phyloP scores from a whole-genome alignment of 2,113 vertebrate genomes.

The Microtus richardsoni region DNA sequence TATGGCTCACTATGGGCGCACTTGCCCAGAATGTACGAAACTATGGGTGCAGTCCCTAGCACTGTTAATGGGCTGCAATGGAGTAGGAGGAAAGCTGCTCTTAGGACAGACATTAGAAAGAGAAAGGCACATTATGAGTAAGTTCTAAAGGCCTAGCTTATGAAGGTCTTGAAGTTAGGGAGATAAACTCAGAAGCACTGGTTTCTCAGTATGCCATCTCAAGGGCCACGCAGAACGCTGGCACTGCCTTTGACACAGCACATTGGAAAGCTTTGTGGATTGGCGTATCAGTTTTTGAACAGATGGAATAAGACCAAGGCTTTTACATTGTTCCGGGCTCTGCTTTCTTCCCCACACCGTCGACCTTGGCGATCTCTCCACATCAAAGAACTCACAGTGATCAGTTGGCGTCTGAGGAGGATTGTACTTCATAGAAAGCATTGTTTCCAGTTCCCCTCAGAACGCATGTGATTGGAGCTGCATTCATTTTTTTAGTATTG shows the following conservation, averaged over 20 bases:
- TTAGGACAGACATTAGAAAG: slow-evolving; percentile 18
- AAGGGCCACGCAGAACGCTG: not conserved
- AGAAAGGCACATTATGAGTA: not conserved
- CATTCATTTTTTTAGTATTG: not conserved
- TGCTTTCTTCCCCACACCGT: not conserved
- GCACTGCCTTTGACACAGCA: not conserved
- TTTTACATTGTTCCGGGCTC: not conserved
- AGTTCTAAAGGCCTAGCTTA: slow-evolving; percentile 19
- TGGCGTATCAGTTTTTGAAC: not conserved
- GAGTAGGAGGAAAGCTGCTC: not conserved
- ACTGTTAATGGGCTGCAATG: not conserved
- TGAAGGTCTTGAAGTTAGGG: not conserved
- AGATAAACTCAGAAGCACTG: not conserved
- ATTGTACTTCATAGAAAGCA: slow-evolving; percentile 52
- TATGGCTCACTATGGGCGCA: not conserved
- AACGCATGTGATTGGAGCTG: not conserved
- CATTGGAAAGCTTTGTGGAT: not conserved
- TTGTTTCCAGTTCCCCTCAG: not conserved
- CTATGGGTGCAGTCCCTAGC: too few species aligned
- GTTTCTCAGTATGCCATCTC: not conserved
- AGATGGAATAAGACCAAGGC: slow-evolving; percentile 7
- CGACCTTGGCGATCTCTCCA: not conserved
- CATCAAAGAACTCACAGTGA: not conserved
- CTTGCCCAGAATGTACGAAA: not conserved
- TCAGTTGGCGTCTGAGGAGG: slow-evolving; percentile 5